Conservation (phyloP, 2,113 vertebrate species). For the Triplophysa siluroides region DNA sequence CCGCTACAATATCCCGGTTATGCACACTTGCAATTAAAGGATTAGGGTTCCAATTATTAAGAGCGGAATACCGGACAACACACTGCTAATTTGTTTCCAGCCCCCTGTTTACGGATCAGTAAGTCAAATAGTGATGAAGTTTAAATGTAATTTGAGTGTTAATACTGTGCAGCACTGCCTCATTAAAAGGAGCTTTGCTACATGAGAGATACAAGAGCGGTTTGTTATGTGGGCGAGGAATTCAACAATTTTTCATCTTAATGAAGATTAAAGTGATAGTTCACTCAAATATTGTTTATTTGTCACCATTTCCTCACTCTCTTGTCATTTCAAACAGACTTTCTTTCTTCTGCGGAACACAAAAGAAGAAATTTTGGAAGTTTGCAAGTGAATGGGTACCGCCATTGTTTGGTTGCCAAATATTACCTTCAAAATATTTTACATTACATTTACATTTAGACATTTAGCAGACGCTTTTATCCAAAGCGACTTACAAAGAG, state of each 20-base stretch:
- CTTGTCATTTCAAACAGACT: too few species aligned
- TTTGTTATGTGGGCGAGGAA: constrained; percentile 5
- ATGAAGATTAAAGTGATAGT: neutral
- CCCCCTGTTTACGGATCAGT: constrained; percentile 35
- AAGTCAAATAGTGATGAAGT: constrained; percentile 48
- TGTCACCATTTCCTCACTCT: too few species aligned
- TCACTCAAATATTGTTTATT: too few species aligned
- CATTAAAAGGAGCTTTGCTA: constrained; percentile 34
- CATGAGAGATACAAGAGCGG: constrained; percentile 11
- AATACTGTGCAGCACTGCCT: constrained; percentile 24
- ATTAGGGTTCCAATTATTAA: constrained; percentile 68
- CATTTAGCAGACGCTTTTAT: too few species aligned
- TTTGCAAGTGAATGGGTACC: too few species aligned
- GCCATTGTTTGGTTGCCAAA: too few species aligned
- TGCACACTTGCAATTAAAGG: constrained; percentile 69
- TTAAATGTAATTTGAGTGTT: constrained; percentile 40
- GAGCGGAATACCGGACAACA: constrained; percentile 35
- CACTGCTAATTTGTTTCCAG: constrained; percentile 59
- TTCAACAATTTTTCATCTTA: neutral
- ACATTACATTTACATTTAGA: too few species aligned
- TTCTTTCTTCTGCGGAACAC: too few species aligned
- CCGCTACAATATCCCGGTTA: neutral
- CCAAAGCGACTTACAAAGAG: too few species aligned
- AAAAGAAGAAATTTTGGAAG: too few species aligned
- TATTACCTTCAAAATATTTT: too few species aligned